Percentiles rank a stretch among this genome's conserved stretches.
phyloP scores from a whole-genome alignment of 2,113 vertebrate genomes.

The Clarias magur region DNA sequence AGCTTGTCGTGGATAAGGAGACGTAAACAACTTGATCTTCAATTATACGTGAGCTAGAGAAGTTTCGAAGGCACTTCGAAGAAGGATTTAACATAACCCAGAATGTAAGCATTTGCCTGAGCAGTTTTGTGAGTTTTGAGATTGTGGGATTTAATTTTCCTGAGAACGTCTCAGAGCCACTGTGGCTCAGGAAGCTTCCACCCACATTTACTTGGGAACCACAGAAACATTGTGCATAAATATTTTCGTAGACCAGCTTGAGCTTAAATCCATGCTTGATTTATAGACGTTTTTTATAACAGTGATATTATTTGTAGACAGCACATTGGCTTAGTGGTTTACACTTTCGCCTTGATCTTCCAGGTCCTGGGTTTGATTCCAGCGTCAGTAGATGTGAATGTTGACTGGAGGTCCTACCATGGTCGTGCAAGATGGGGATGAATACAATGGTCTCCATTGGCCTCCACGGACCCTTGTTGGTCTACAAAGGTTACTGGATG shows the following conservation, averaged over 20 bases:
- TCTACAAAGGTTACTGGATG: too few relatives aligned
- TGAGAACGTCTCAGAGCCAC: not conserved
- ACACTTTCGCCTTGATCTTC: too few relatives aligned
- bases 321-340: too few relatives aligned
- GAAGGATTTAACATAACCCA: not conserved
- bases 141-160: not conserved
- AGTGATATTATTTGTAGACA: not conserved
- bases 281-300: not conserved
- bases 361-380: too few relatives aligned
- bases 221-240: not conserved
- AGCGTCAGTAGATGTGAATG: too few relatives aligned
- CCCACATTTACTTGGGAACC: not conserved
- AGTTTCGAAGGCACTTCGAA: slow-evolving; percentile 42
- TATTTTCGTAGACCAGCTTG: not conserved
- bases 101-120: not conserved
- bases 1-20: slow-evolving; percentile 54
- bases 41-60: slow-evolving; percentile 52
- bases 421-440: too few relatives aligned
- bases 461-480: too few relatives aligned
- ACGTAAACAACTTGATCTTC: slow-evolving; percentile 58
- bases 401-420: too few relatives aligned
- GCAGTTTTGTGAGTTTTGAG: not conserved
- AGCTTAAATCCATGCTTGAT: not conserved
- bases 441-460: too few relatives aligned
- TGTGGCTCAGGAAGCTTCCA: not conserved